Evolutionary conservation across 2,797 vertebrate genomes (phyloP), one percentile per base, ranked within the genome.

Genomic region (Odontamblyopus rebecca): DNA sequence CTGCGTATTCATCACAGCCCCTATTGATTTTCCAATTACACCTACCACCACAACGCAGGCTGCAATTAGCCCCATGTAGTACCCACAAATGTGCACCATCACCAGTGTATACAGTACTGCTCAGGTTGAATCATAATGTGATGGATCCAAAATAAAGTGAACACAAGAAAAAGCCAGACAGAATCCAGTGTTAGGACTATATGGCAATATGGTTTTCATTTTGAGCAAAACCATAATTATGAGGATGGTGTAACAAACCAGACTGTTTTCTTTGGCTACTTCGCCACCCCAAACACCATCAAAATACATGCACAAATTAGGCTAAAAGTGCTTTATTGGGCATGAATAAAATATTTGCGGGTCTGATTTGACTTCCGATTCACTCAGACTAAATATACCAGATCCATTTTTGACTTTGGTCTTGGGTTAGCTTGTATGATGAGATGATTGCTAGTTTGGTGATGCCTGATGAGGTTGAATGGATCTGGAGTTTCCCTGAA

Each of bases 1-100:
- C 71, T 67, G 76, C 73, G 77, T 76, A 77, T 85, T 80, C 74
- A 63, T 68, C 71, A 65, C 50, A 0, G 18, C 69, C 51, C 83
- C 74, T 69, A 79, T 69, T 80, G 81, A 87, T 87, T 83, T 88
- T 82, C 76, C 81, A 85, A 84, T 88, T 87, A 86, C 82, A 81
- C 80, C 78, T 78, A 73, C 76, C 61, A 57, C n/a, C 76, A 72
- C 15, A 23, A 63, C 59, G 53, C 72, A 51, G 50, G 66, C 67
- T 76, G 53, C 77, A 85, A 89, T 85, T 77, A 85, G 67, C 60
- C 71, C 71, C 68, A 54, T 2, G 12, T 68, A 68, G 4, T 6
- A 60, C 27, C 59, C 54, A 75, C 73, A 85, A 79, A 81, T 79
- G 78, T 75, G 70, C 67, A 50, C 50, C 30, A 71, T 13, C 75